Percentiles rank a stretch among this genome's conserved stretches.
These are phyloP conservation scores for Chrysochloris asiatica DNA, from an alignment of 2,113 vertebrate genomes.

Conservation along the genomic window DNA sequence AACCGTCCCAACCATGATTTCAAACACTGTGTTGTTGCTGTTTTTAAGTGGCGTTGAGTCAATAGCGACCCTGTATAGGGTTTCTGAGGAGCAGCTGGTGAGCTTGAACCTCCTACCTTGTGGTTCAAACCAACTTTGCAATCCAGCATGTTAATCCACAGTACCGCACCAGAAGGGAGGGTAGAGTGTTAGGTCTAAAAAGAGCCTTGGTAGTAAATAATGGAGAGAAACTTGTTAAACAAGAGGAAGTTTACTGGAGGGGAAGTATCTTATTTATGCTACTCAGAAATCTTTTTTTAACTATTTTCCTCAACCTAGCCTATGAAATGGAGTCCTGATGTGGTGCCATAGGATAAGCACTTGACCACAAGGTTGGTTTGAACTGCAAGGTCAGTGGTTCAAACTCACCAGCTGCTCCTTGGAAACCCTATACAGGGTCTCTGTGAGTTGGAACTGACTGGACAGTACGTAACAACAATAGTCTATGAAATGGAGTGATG, in stretches of 20 bases:
- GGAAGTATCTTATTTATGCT: background rate
- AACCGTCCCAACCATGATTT: background rate
- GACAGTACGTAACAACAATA: no score
- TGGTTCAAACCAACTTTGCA: no score
- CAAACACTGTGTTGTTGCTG: background rate
- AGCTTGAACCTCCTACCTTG: no score
- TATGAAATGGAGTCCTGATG: background rate
- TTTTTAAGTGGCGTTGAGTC: no score
- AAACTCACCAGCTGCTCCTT: no score
- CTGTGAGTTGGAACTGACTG: no score
- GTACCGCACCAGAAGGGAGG: background rate
- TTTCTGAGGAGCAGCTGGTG: no score
- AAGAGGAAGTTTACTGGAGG: conserved; percentile 15
- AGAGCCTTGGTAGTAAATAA: background rate
- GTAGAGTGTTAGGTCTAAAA: background rate
- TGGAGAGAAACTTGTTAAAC: background rate
- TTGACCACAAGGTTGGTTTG: no score
- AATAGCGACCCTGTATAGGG: no score
- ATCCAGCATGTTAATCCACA: background rate
- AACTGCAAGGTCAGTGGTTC: no score
- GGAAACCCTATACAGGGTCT: no score
- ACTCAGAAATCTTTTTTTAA: background rate
- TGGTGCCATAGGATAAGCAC: no score
- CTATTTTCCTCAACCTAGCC: background rate
- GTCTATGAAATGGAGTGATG: background rate